Evolutionary conservation across 2,113 vertebrate species (phyloP).

Genomic region (Mustelus asterias): DNA sequence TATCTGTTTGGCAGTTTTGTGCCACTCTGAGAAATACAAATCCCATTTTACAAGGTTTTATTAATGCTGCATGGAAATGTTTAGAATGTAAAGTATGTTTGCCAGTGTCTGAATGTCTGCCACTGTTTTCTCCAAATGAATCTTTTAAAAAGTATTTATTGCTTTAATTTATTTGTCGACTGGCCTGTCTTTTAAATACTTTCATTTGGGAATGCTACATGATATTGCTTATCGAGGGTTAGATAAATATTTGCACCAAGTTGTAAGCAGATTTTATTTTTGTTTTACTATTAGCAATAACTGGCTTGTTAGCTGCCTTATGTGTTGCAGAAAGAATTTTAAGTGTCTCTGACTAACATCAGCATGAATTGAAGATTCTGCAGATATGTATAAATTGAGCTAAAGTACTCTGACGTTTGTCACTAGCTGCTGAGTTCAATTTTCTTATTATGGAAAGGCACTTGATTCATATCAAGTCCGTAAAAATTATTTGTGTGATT

Average conservation of each 20-base stretch:
- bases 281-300: background rate
- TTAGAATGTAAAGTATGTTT: background rate
- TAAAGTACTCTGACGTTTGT: background rate
- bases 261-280: background rate
- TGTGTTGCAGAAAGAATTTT: background rate
- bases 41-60: background rate
- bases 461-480: background rate
- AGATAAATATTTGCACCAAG: background rate
- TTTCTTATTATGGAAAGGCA: background rate
- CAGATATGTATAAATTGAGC: background rate
- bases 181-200: background rate
- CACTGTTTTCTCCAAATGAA: background rate
- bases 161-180: background rate
- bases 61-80: background rate
- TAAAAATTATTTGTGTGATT: background rate
- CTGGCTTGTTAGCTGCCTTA: background rate
- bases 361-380: background rate
- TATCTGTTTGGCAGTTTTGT: background rate
- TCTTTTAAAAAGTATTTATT: background rate
- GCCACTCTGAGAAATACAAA: background rate
- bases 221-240: background rate
- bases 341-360: background rate
- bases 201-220: background rate
- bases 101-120: background rate
- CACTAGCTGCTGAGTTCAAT: background rate